phyloP scores from a whole-genome alignment of 2,113 vertebrate genomes.

The Tetraodon nigroviridis region DNA sequence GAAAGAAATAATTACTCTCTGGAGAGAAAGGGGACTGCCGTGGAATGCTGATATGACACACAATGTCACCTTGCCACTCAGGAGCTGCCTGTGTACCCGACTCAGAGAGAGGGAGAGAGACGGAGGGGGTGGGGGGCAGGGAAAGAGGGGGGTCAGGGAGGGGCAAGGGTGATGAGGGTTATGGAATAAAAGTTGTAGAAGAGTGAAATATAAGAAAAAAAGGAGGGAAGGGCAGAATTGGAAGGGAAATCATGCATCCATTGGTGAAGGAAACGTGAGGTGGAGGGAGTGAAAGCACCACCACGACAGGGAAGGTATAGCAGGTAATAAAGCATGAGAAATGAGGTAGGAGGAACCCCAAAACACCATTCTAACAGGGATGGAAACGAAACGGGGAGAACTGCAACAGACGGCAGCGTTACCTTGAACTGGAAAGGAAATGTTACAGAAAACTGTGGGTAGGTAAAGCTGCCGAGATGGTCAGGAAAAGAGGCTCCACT shows the following conservation, averaged over 20 bases:
- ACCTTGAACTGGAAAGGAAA: slow-evolving; percentile 24
- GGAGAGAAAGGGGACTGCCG: slow-evolving; percentile 78
- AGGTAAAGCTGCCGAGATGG: slow-evolving; percentile 24
- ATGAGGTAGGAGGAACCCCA: slow-evolving; percentile 34
- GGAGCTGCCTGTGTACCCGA: slow-evolving; percentile 63
- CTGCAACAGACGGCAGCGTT: slow-evolving; percentile 14
- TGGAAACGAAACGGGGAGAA: slow-evolving; percentile 36
- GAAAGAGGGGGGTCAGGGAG: slow-evolving; percentile 44
- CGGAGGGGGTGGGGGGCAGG: slow-evolving; percentile 6
- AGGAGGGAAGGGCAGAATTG: slow-evolving; percentile 8
- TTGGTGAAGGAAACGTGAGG: slow-evolving; percentile 38
- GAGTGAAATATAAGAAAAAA: slow-evolving; percentile 36
- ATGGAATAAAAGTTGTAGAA: slow-evolving; percentile 48
- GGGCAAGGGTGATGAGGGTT: slow-evolving; percentile 41
- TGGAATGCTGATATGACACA: slow-evolving; percentile 82
- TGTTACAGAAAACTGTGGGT: slow-evolving; percentile 37
- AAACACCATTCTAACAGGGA: slow-evolving; percentile 27
- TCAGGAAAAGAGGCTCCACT: slow-evolving; percentile 8
- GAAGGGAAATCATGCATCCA: slow-evolving; percentile 13
- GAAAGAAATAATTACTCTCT: slow-evolving; percentile 88
- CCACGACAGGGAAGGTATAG: slow-evolving; percentile 38
- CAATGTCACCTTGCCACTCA: slow-evolving; percentile 92
- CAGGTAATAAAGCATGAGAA: slow-evolving; percentile 44
- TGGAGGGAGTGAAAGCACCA: slow-evolving; percentile 29
- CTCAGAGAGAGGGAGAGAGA: slow-evolving; percentile 27